A percentile compares a stretch with the other conserved stretches of the same genome.
phyloP scores from a whole-genome alignment of 2,888 invertebrate species.

The Liodrosophila aerea region DNA sequence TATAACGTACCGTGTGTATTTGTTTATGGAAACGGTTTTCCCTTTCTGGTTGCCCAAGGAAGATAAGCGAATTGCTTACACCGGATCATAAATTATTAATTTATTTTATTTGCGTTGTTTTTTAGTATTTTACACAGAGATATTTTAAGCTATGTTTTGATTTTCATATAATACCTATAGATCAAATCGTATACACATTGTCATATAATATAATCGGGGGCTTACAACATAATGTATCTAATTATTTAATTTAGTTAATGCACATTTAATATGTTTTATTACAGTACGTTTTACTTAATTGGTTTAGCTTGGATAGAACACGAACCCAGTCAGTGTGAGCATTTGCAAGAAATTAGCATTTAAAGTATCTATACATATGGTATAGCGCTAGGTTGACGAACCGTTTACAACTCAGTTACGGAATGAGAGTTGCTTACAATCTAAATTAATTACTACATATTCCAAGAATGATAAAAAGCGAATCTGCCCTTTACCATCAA shows the following conservation, averaged over 20 bases:
- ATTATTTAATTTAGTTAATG: constrained; percentile 52
- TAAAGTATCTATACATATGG: constrained; percentile 15
- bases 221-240: constrained; percentile 23
- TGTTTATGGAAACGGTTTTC: constrained; percentile 9
- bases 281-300: constrained; percentile 1
- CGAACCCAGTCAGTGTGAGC: constrained; percentile 44
- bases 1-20: constrained; percentile 19
- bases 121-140: constrained; percentile 48
- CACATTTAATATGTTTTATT: constrained; percentile 35
- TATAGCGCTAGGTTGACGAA: constrained; percentile 21
- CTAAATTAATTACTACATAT: constrained; percentile 29
- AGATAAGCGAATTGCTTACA: constrained; percentile 8
- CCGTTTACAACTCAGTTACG: constrained; percentile 19
- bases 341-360: constrained; percentile 4
- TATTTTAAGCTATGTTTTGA: constrained; percentile 37
- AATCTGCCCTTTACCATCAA: constrained; percentile 2
- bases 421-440: constrained; percentile 31
- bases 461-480: constrained; percentile 19
- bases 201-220: constrained; percentile 20
- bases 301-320: constrained; percentile 32
- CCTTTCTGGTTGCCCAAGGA: constrained; percentile 4
- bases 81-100: constrained; percentile 13
- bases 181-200: constrained; percentile 62
- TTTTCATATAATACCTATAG: constrained; percentile 45
- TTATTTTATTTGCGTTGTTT: constrained; percentile 21